Evolutionary conservation across 1,140 invertebrate species (phyloP), one percentile per base, ranked within the genome.

Genomic region (Hyles vespertilio): DNA sequence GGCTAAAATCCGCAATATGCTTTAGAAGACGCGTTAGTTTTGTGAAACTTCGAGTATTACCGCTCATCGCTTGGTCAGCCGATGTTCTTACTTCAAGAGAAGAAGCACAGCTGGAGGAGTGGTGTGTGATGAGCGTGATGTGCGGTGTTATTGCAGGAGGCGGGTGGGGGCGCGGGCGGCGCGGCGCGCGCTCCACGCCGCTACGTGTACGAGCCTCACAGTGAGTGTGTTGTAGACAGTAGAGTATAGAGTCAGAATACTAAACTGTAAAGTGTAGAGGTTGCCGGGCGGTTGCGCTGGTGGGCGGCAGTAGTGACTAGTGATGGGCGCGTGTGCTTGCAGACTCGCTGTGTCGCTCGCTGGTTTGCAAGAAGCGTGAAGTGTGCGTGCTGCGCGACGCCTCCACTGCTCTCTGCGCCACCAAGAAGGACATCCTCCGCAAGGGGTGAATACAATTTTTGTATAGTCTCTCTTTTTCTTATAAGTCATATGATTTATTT

Each of bases 291-390:
- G n/a, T n/a, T 8, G 12, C n/a, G n/a, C 46, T 5, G 12, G 5
- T n/a, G 10, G 7, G 3, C 3, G 9, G n/a, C n/a, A 22, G 46
- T 48, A n/a, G 7, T 48, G 46, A 11, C 5, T 5, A 22, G n/a
- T 22, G 22, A 22, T 2, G 0, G 12, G 3, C 11, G 12, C 46
- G n/a, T 22, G 32, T 5, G 49, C 45, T 74, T 70, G 34, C 91
- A 97, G 96, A 94, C 91, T 94, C 96, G 79, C 91, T 97, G 58
- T 97, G 96, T 86, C 93, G 93, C 67, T 94, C 95, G 44, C 89
- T 97, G 63, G 94, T 95, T 69, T 97, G 96, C 87, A 95, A 95
- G 81, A 95, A 96, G 87, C 95, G 96, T 84, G 95, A 97, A 85
- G 90, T 96, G 49, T 97, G 96, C 83, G 84, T 97, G 32, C 87